Base-by-base conservation (phyloP, 2,797 vertebrate species). In the Parauchenoglanis ngamensis region DNA sequence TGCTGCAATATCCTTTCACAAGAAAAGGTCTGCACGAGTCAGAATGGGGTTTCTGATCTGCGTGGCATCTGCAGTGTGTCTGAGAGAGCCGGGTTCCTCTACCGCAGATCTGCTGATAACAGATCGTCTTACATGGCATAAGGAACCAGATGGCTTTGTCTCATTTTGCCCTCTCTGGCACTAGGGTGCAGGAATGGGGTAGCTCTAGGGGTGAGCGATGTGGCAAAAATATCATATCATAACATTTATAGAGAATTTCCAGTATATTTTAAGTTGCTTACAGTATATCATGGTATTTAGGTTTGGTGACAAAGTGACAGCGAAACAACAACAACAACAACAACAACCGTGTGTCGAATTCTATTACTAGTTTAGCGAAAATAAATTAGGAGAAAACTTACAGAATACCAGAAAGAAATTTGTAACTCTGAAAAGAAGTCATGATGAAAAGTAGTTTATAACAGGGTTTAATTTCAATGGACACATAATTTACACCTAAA, bases 131-230 rank as follows among this genome's bases (percentile, higher is more conserved):
- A 88, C 83, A 85, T 54, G 86, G 81, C 61, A 52, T 54, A 72
- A 79, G 75, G 87, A 88, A 78, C 65, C 87, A 80, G 54, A 84
- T 85, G 83, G 87, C 75, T 79, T 63, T 84, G 83, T 85, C 67
- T 75, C 46, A 67, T 75, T 76, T 89, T 44, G 40, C 65, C 67
- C 76, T 89, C 23, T 80, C 83, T 83, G 67, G 86, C 76, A 52
- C 56, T 83, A 76, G 78, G 81, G 63, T 12, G 61, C n/a, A 49
- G 61, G 80, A 83, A 87, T 59, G 73, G 59, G 2, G 13, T 44
- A 67, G 75, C 44, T 68, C 8, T 68, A 31, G 46, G 63, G 81
- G 81, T 83, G 81, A 63, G 40, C 25, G 44, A 52, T 49, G 61
- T 65, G 44, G 44, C 44, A 31, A 67, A 82, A 82, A 67, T 80